phyloP scores from a whole-genome alignment of 2,888 invertebrate species.

The Entomobrya proxima region DNA sequence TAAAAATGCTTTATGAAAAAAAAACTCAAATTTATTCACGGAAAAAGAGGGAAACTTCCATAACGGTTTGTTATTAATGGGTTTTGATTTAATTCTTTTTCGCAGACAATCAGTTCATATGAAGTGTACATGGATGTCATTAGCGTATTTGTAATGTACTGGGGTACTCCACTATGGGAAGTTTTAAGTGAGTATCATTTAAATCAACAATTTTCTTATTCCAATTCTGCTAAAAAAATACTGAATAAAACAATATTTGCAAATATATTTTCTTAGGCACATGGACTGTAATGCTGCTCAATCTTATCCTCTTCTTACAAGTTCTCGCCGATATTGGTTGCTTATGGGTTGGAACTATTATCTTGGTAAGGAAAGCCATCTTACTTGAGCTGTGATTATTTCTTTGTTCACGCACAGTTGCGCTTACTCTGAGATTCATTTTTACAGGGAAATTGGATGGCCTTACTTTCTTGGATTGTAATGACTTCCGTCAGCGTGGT shows the following conservation, averaged over 20 bases:
- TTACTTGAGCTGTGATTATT: too few relatives aligned
- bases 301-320: conserved; percentile 68
- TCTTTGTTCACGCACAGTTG: too few relatives aligned
- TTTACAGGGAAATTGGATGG: conserved; percentile 62
- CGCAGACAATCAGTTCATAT: conserved; percentile 68
- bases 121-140: conserved; percentile 72
- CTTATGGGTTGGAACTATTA: conserved; percentile 69
- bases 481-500: conserved; percentile 64
- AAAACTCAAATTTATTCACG: too few relatives aligned
- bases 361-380: conserved; percentile 62
- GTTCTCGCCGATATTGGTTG: conserved; percentile 67
- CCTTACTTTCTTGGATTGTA: conserved; percentile 65
- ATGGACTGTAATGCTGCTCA: conserved; percentile 68
- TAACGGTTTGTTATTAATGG: not conserved
- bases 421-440: too few relatives aligned
- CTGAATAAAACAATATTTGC: too few relatives aligned
- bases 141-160: conserved; percentile 70
- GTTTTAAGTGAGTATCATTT: conserved; percentile 46
- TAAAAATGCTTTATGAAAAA: too few relatives aligned
- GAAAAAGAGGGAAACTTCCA: too few relatives aligned
- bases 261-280: conserved; percentile 51
- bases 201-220: not conserved
- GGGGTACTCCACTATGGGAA: conserved; percentile 61
- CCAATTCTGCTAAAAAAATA: too few relatives aligned
- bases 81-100: not conserved